Base-by-base conservation (phyloP, 2,113 vertebrate species). In the Paramisgurnus dabryanus region DNA sequence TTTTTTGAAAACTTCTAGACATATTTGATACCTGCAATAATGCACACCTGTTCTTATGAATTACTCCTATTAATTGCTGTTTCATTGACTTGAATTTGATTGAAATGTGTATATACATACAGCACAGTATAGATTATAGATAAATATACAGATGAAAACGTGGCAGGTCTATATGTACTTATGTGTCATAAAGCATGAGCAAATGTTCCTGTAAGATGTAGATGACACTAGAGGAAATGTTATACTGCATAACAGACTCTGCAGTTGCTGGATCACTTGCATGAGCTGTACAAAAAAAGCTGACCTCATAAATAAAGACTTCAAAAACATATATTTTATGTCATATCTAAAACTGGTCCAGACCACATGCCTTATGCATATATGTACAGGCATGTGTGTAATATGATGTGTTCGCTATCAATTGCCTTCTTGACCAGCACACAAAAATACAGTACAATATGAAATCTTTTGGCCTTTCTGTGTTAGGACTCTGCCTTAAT, bases 211-310 rank as follows among this genome's bases (percentile, higher is more conserved):
- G 34, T 75, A 75, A 47, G 72, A 27, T 75, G 72, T 34, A 61
- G 18, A 13, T 6, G 41, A 49, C 9, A 22, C 72, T 58, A 10
- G 58, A 49, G 22, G 72, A 75, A 75, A 75, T 27, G 12, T 9
- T 63, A 75, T 13, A 75, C 72, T 68, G 2, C 63, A n/a, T 43
- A 43, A 41, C 68, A 75, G 18, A 49, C 6, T 47, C 40, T 5
- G 71, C 71, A 74, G 71, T 74, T 74, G 57, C 55, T 61, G 71
- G 71, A 74, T 74, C 71, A 15, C 55, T 74, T 74, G 71, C 71
- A 47, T 53, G 15, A 15, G 39, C 39, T 40, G n/a, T 27, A 63
- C 17, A 11, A 43, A 75, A 75, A 64, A 63, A 75, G 43, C 72
- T 75, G 72, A 64, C 58, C 72, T 75, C 12, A 63, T 75, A 63